phyloP scores from a whole-genome alignment of 2,797 vertebrate species.

The Lophotriccus pileatus region DNA sequence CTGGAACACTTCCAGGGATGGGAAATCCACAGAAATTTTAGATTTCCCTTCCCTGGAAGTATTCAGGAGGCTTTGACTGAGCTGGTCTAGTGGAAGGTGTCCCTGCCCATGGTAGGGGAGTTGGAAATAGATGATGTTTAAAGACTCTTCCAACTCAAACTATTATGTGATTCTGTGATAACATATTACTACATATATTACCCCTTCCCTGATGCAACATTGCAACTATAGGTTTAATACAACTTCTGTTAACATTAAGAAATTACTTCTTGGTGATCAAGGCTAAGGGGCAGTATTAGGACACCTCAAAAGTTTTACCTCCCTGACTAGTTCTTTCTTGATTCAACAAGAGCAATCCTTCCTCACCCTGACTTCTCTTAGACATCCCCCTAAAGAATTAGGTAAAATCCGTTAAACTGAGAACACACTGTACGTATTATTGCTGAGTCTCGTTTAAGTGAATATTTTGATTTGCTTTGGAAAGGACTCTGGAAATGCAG shows the following conservation, averaged over 20 bases:
- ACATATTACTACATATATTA: neutral
- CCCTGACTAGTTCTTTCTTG: neutral
- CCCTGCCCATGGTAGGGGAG: neutral
- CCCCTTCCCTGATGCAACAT: neutral
- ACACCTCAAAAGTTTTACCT: neutral
- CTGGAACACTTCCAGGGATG: neutral
- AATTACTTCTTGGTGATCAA: neutral
- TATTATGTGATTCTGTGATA: neutral
- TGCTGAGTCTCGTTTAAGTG: accelerated
- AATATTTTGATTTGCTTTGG: neutral
- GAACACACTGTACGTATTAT: neutral
- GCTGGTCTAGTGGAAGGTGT: neutral
- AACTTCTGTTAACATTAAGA: neutral
- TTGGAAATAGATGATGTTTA: neutral
- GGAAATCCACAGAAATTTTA: neutral
- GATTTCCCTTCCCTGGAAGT: neutral
- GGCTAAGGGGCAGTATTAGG: accelerated
- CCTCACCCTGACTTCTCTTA: neutral
- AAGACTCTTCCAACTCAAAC: neutral
- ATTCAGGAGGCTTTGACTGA: neutral
- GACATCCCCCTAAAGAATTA: neutral
- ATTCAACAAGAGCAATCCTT: neutral
- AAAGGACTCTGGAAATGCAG: neutral
- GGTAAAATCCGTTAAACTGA: neutral
- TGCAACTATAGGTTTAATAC: neutral